phyloP scores from a whole-genome alignment of 2,888 invertebrate genomes.

The Lycophotia porphyrea region DNA sequence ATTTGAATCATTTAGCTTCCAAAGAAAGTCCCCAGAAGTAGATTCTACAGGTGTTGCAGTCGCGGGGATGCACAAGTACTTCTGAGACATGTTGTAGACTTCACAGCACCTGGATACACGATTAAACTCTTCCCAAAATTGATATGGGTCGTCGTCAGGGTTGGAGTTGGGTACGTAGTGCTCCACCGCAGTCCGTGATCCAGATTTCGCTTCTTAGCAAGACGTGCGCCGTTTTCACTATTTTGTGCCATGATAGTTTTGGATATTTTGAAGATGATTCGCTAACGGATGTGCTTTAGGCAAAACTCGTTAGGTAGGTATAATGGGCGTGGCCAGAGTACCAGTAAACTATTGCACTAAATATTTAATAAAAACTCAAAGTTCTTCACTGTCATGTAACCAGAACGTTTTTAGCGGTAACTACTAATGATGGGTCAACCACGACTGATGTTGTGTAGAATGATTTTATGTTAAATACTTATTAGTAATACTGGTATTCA shows the following conservation, averaged over 20 bases:
- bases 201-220: background rate
- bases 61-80: conserved; percentile 18
- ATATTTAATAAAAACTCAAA: too few relatives aligned
- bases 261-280: background rate
- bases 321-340: background rate
- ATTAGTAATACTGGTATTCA: too few relatives aligned
- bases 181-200: background rate
- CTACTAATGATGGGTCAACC: background rate
- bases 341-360: background rate
- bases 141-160: background rate
- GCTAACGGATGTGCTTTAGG: too few relatives aligned
- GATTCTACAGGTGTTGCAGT: conserved; percentile 4
- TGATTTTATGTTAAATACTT: too few relatives aligned
- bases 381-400: background rate
- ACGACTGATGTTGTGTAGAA: background rate
- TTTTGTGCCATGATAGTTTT: background rate
- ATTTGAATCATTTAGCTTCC: conserved; percentile 4
- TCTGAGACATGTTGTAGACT: conserved; percentile 9
- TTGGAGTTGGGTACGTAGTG: conserved; percentile 1
- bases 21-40: background rate
- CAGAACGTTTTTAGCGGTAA: background rate
- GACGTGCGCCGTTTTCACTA: background rate
- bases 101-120: background rate
- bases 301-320: background rate
- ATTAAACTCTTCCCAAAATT: conserved; percentile 11